Base-by-base conservation (phyloP, 2,888 invertebrate genomes). In the Caenorhabditis sp. region DNA sequence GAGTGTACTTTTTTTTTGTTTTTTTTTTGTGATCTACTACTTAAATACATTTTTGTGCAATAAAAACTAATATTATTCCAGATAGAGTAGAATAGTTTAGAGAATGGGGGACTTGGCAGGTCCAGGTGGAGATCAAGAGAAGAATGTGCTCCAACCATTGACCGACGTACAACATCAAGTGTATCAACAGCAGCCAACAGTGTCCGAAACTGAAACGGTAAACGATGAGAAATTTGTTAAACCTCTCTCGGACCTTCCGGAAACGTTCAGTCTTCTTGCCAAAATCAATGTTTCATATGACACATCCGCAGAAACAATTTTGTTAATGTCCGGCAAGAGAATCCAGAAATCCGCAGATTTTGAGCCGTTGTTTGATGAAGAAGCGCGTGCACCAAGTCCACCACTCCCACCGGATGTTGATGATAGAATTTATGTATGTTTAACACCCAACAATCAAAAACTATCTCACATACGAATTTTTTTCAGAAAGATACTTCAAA, bases 151-250 rank as follows among this genome's bases (percentile, higher is more conserved):
- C 0, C 4, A 52, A 10, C 56, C 92, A 84, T 90, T 95, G 65
- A 92, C 92, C 80, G 92, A 92, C 12, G 92, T 93, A 64, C 95
- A 96, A 89, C 93, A 93, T 66, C 91, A 91, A 67, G 88, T 93
- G 87, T 91, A 94, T 89, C 92, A 92, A 79, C 93, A 66, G 10
- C 54, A 67, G 59, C 75, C 75, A 59, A 57, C 50, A 53, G 54
- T 70, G 52, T 56, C 64, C 1, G 59, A 53, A 20, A 56, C 26
- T 1, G 65, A 68, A 49, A 57, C 70, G n/a, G 23, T 62, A 4
- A 21, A 53, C 10, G 26, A 27, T 5, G 5, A 20, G 14, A 50
- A 36, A 43, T 36, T 36, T 8, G 23, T 23, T 14, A 49, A 54
- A 62, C 62, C 59, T 2, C n/a, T 43, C 1, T 49, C 68, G 7